Conservation (phyloP, 2,888 invertebrate species). For the Lepidocyrtinus sp. region DNA sequence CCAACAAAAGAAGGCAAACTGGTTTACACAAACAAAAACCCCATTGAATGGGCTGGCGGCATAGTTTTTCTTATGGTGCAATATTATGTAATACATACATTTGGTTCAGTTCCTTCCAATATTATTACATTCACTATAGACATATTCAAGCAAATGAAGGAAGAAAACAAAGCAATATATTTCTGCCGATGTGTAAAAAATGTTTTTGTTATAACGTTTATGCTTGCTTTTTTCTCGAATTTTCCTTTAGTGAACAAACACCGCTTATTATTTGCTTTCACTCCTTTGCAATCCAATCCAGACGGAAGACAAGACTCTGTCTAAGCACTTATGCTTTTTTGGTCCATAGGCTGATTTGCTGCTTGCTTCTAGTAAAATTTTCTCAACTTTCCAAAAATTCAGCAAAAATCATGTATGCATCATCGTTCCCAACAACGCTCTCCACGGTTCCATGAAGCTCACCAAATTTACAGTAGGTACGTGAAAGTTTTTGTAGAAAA, state of each 20-base stretch:
- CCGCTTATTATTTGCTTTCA: too few species aligned
- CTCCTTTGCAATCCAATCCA: too few species aligned
- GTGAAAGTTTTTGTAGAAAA: slow-evolving; percentile 12
- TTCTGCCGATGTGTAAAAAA: not conserved
- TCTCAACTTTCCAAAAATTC: slow-evolving; percentile 31
- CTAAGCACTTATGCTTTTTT: too few species aligned
- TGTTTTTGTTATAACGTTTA: not conserved
- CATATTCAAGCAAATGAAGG: not conserved
- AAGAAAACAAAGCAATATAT: not conserved
- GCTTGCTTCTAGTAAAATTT: too few species aligned
- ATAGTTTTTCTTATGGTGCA: too few species aligned
- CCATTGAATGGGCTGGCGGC: too few species aligned
- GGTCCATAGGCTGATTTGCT: not conserved
- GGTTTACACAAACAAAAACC: too few species aligned
- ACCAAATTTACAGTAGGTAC: not conserved
- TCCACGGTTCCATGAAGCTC: not conserved
- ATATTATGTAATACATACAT: too few species aligned
- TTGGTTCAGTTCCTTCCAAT: not conserved
- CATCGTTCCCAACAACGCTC: slow-evolving; percentile 4
- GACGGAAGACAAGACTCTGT: too few species aligned
- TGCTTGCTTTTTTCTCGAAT: not conserved
- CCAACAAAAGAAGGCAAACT: not conserved
- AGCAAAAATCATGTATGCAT: not conserved
- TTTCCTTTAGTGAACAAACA: too few species aligned
- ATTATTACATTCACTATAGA: not conserved